Evolutionary conservation across 2,888 invertebrate species (phyloP), one percentile per base, ranked within the genome.

Genomic region (Latrodectus elegans): DNA sequence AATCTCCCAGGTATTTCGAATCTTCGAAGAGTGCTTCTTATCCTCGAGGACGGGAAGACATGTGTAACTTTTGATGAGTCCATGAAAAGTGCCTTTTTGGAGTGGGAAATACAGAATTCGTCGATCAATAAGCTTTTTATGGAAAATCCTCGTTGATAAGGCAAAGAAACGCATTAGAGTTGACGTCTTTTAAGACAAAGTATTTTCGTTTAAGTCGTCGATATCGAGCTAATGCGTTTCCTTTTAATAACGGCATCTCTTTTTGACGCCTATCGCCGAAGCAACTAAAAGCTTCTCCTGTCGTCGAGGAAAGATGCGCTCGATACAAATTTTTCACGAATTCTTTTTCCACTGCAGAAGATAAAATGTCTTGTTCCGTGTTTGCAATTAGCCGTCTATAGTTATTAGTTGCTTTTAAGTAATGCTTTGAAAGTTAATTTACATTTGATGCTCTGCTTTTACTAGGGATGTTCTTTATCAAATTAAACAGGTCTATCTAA

Each of bases 171-270:
- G 79, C 80, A 80, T 80, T 85, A 80, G 68, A 74, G 70, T 53
- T 67, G 71, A 38, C 38, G 26, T 52, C 65, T 64, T 49, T 17
- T 9, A 68, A 71, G 80, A 80, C 80, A 79, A 85, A 80, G 70
- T 75, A 67, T 67, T 65, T 67, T 64, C 70, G 73, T 78, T 78
- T 78, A 84, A 75, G 80, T 75, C 85, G 79, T 70, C 79, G 74
- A 84, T 78, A 72, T 79, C 73, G 53, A 60, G 73, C 75, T 85
- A 85, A 85, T 85, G 85, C 75, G 80, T 85, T 85, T 85, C 85
- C 80, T 85, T 85, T 85, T 85, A 85, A 85, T 85, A 85, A 85
- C 75, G 79, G 71, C 79, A 80, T 80, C 79, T 80, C 68, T 74
- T 71, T 80, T 85, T 85, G 80, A 76, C 65, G 77, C 71, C 71